Conservation (phyloP, 2,113 vertebrate species). For the Sialia sialis region DNA sequence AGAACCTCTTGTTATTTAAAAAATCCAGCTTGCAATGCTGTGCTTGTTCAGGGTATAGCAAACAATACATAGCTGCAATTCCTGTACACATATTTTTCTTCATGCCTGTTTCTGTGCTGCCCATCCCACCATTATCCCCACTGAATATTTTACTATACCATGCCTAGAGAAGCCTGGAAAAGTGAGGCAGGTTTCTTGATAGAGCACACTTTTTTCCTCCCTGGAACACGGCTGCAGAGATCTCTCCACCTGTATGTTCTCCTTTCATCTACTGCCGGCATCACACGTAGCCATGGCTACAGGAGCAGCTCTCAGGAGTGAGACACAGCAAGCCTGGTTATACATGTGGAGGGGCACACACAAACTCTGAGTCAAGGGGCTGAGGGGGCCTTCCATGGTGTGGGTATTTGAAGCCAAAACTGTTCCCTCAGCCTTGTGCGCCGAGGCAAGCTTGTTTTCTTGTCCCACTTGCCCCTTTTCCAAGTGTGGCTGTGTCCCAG, state of each 20-base stretch:
- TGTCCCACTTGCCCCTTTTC: background rate
- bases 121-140: background rate
- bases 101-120: background rate
- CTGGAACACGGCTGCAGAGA: background rate
- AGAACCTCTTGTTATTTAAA: background rate
- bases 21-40: background rate
- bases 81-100: background rate
- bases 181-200: background rate
- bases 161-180: background rate
- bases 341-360: rapidly evolving
- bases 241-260: background rate
- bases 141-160: background rate
- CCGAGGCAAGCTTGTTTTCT: background rate
- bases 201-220: background rate
- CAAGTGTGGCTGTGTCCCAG: rapidly evolving
- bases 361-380: background rate
- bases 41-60: background rate
- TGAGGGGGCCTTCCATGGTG: background rate
- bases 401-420: background rate
- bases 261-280: background rate
- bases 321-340: background rate
- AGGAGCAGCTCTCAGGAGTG: background rate
- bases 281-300: background rate
- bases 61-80: conserved; percentile 9
- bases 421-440: background rate